Evolutionary conservation across 2,888 invertebrate species (phyloP).

Genomic region (Galeopsomyia nigrocyanea): DNA sequence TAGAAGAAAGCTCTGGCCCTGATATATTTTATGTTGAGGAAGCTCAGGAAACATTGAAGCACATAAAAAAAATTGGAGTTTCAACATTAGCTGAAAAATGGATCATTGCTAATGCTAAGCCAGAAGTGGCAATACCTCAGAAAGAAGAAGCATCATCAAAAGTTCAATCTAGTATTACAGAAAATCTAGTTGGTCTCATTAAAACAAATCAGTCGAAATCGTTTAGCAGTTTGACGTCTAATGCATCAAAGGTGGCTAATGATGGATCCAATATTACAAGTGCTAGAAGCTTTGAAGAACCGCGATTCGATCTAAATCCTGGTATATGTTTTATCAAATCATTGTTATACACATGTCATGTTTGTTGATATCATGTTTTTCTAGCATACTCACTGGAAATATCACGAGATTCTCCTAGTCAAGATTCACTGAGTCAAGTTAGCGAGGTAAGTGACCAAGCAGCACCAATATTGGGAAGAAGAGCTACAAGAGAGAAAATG

Average conservation of each 20-base stretch:
- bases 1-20: constrained; percentile 75
- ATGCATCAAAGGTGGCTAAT: constrained; percentile 66
- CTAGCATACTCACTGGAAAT: constrained; percentile 64
- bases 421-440: constrained; percentile 78
- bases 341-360: not conserved
- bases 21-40: constrained; percentile 91
- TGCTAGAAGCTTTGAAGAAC: constrained; percentile 69
- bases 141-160: constrained; percentile 60
- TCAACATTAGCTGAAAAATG: constrained; percentile 79
- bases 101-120: constrained; percentile 77
- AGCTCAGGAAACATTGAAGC: constrained; percentile 86
- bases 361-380: constrained; percentile 20
- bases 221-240: constrained; percentile 47
- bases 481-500: constrained; percentile 74
- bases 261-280: constrained; percentile 72
- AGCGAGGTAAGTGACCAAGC: constrained; percentile 79
- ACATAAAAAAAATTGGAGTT: constrained; percentile 82
- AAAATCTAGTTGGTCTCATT: constrained; percentile 65
- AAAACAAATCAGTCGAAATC: constrained; percentile 65
- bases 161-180: constrained; percentile 64
- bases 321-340: constrained; percentile 25
- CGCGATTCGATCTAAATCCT: constrained; percentile 36
- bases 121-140: constrained; percentile 70
- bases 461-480: constrained; percentile 74
- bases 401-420: constrained; percentile 80